phyloP scores from a whole-genome alignment of 2,113 vertebrate species.

The Riparia riparia region DNA sequence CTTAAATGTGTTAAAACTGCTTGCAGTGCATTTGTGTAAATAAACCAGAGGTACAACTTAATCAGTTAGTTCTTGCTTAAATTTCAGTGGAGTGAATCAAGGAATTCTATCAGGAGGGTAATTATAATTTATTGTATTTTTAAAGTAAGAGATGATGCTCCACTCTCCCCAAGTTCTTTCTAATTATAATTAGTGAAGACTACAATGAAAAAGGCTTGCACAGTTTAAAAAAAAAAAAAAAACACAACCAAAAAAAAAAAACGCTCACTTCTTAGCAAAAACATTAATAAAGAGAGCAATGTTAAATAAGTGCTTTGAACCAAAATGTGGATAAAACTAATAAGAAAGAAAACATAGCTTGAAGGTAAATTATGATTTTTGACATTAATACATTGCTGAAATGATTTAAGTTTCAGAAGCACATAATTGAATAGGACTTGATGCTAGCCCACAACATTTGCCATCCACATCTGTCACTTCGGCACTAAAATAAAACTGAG shows the following conservation, averaged over 20 bases:
- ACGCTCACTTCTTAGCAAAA: neutral
- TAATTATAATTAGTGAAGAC: neutral
- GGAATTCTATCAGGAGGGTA: neutral
- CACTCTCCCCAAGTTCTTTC: neutral
- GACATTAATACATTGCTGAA: neutral
- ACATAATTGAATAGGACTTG: neutral
- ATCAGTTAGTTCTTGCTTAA: neutral
- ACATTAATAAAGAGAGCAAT: neutral
- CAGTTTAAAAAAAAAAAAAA: too few species aligned
- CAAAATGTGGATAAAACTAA: neutral
- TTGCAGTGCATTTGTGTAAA: neutral
- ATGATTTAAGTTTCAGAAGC: neutral
- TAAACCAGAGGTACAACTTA: neutral
- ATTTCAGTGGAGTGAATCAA: neutral
- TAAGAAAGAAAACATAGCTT: neutral
- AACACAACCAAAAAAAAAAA: too few species aligned
- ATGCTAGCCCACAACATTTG: neutral
- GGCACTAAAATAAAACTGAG: neutral
- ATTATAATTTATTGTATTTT: neutral
- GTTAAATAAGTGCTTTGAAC: neutral
- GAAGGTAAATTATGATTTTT: neutral
- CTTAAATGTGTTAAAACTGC: neutral
- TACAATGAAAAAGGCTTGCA: neutral
- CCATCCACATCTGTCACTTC: neutral
- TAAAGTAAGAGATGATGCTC: neutral